Conservation (phyloP, 2,888 invertebrate genomes). For the Macaria liturata region DNA sequence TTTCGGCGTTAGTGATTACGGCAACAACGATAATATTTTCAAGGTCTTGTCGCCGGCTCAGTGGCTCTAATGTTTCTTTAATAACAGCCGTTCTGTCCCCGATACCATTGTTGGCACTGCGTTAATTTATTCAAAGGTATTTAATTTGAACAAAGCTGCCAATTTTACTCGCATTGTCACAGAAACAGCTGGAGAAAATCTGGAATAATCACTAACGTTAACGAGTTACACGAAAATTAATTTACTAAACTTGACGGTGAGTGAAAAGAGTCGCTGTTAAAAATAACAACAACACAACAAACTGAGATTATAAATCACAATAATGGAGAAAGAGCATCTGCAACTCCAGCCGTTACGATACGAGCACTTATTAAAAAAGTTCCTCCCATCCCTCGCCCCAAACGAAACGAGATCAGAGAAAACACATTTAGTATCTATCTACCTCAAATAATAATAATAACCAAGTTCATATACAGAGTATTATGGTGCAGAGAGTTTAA, state of each 20-base stretch:
- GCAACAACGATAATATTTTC: constrained; percentile 18
- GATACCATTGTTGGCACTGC: constrained; percentile 21
- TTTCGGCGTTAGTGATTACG: constrained; percentile 19
- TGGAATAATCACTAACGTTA: background rate
- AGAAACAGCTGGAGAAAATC: background rate
- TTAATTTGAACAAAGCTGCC: constrained; percentile 9
- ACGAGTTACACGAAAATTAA: too few relatives aligned
- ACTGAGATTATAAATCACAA: background rate
- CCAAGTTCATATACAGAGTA: background rate
- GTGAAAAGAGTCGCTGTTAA: background rate
- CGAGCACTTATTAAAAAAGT: constrained; percentile 34
- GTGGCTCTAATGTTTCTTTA: constrained; percentile 25
- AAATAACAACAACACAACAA: background rate
- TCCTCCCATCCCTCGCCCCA: constrained; percentile 49
- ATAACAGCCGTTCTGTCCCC: constrained; percentile 21
- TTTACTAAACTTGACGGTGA: too few relatives aligned
- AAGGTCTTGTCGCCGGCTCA: constrained; percentile 24
- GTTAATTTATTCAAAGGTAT: constrained; percentile 21
- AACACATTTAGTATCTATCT: too few relatives aligned
- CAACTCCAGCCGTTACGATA: constrained; percentile 38
- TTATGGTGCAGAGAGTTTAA: too few relatives aligned
- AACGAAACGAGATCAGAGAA: background rate
- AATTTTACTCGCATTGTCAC: constrained; percentile 14
- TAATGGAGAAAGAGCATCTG: constrained; percentile 11
- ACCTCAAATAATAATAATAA: too few relatives aligned